Percentiles rank a stretch among this genome's conserved stretches.
These are phyloP conservation scores for Athrips mouffetella DNA, from an alignment of 2,888 invertebrate genomes.

Conservation along the genomic window DNA sequence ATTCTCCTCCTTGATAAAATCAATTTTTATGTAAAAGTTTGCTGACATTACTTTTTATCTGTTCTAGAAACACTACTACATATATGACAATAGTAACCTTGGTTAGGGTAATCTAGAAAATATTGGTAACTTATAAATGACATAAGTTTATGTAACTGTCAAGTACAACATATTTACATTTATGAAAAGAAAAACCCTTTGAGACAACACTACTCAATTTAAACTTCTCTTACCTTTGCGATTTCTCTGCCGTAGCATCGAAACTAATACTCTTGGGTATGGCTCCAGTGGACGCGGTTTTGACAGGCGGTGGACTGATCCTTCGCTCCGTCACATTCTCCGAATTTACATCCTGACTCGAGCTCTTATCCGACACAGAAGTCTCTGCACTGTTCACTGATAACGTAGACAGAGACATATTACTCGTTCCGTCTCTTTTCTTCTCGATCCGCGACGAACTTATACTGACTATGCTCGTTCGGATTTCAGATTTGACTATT, in stretches of 20 bases:
- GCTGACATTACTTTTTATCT: no score
- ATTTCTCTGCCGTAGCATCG: slow-evolving; percentile 91
- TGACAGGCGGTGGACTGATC: slow-evolving; percentile 59
- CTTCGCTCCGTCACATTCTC: slow-evolving; percentile 66
- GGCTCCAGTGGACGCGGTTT: slow-evolving; percentile 84
- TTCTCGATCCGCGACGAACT: slow-evolving; percentile 66
- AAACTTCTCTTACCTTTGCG: slow-evolving; percentile 80
- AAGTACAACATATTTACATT: no score
- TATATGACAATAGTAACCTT: no score
- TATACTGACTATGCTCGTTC: slow-evolving; percentile 66
- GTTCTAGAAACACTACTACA: neutral
- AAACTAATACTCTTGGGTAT: slow-evolving; percentile 96
- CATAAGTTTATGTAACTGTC: no score
- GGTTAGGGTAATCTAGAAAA: no score
- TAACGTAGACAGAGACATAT: slow-evolving; percentile 62
- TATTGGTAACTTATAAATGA: no score
- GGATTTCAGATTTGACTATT: slow-evolving; percentile 61
- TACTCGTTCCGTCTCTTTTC: slow-evolving; percentile 52
- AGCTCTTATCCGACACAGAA: slow-evolving; percentile 66
- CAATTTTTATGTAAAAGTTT: no score
- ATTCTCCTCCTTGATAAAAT: no score
- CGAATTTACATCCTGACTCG: slow-evolving; percentile 71
- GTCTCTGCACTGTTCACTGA: slow-evolving; percentile 69
- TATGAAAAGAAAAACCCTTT: no score
- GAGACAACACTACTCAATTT: no score